Percentiles rank a stretch among this genome's conserved stretches.
Evolutionary conservation across 1,140 invertebrate genomes (phyloP).

Genomic region (Lordiphosa clarofinis): DNA sequence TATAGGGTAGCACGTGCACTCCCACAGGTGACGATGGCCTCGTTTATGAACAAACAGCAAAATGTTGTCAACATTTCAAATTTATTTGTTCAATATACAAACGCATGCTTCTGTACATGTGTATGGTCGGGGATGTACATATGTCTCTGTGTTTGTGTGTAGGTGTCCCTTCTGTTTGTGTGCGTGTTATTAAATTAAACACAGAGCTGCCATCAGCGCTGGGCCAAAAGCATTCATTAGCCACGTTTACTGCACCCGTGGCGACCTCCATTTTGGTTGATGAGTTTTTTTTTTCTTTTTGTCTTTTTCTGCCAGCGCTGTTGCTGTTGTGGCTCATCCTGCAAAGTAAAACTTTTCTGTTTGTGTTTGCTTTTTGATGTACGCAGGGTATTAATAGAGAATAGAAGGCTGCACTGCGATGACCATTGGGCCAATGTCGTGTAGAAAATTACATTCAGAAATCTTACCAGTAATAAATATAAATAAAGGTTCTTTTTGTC

Average conservation of each 20-base stretch:
- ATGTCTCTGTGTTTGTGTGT: slow-evolving; percentile 30
- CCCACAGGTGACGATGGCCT: slow-evolving; percentile 77
- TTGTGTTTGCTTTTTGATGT: slow-evolving; percentile 41
- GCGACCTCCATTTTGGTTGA: slow-evolving; percentile 73
- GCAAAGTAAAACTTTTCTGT: slow-evolving; percentile 55
- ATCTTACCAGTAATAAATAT: no score
- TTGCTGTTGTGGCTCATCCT: slow-evolving; percentile 19
- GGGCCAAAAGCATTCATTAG: slow-evolving; percentile 77
- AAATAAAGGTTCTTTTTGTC: no score
- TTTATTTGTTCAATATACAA: slow-evolving; percentile 77
- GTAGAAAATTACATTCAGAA: no score
- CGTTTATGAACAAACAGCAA: slow-evolving; percentile 77
- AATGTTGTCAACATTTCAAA: slow-evolving; percentile 78
- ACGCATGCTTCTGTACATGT: slow-evolving; percentile 39
- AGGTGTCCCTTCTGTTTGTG: slow-evolving; percentile 30
- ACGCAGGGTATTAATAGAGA: slow-evolving; percentile 3
- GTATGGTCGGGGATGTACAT: slow-evolving; percentile 43
- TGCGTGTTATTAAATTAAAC: slow-evolving; percentile 78
- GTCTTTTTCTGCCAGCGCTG: slow-evolving; percentile 2
- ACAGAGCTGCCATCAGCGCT: slow-evolving; percentile 71
- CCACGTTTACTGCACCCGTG: slow-evolving; percentile 77
- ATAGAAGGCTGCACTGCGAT: background rate
- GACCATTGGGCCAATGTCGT: no score
- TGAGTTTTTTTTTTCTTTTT: slow-evolving; percentile 55
- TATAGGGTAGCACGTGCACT: slow-evolving; percentile 43